Evolutionary conservation across 35 echinoderm and acorn worm genomes (phyloP).

Genomic region (Apostichopus californicus): DNA sequence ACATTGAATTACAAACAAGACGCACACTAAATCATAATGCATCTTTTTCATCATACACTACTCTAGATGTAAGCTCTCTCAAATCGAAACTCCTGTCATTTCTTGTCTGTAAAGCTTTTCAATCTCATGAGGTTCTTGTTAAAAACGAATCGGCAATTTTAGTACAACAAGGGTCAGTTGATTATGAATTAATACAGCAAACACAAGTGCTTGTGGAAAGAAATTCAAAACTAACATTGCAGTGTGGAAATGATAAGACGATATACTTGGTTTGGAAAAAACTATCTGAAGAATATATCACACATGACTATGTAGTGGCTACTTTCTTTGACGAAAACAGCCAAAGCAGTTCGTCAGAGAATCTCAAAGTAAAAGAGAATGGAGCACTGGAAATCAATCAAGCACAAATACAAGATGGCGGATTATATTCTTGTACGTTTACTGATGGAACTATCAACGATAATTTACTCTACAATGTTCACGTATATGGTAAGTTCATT

Average conservation of each 20-base stretch:
- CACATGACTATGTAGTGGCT: neutral
- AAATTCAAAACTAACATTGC: neutral
- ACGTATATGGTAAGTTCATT: neutral
- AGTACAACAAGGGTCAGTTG: neutral
- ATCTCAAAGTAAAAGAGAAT: neutral
- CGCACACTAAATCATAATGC: neutral
- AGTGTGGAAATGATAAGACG: neutral
- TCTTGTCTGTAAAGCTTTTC: neutral
- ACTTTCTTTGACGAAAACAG: neutral
- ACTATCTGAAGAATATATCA: neutral
- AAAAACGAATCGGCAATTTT: neutral
- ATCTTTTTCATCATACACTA: neutral
- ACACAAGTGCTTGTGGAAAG: neutral
- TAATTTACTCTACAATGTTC: neutral
- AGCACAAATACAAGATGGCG: neutral
- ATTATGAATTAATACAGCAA: neutral
- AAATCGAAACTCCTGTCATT: neutral
- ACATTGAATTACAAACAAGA: neutral
- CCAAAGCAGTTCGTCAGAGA: neutral
- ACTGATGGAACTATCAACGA: neutral
- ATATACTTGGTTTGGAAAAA: slow-evolving; percentile 12
- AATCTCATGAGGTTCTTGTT: neutral
- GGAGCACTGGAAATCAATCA: neutral
- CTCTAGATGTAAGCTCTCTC: neutral
- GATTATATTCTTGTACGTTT: neutral